Percentiles rank a stretch among this genome's conserved stretches.
These are phyloP conservation scores for Gortyna flavago DNA, from an alignment of 2,888 invertebrate genomes.

Conservation along the genomic window DNA sequence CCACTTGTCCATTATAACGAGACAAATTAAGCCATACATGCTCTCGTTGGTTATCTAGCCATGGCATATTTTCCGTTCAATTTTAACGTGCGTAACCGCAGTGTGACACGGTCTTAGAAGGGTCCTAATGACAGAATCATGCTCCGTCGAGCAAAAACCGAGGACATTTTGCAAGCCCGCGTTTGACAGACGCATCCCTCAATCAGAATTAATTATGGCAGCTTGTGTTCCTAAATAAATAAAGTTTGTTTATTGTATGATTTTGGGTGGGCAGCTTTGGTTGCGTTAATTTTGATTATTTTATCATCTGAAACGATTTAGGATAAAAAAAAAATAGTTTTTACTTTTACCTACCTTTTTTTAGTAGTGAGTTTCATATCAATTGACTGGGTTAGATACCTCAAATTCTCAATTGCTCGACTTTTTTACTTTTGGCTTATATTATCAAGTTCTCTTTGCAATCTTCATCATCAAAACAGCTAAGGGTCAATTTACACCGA, in stretches of 20 bases:
- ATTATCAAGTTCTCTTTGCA: background rate
- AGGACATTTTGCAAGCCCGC: conserved; percentile 70
- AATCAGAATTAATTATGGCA: conserved; percentile 74
- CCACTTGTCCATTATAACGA: conserved; percentile 50
- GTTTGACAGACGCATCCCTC: conserved; percentile 72
- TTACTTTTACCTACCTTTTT: background rate
- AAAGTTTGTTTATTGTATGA: conserved; percentile 36
- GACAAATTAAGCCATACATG: conserved; percentile 63
- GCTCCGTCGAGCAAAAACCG: conserved; percentile 78
- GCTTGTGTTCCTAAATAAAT: conserved; percentile 52
- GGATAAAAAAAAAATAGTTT: too few relatives aligned
- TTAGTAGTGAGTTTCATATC: background rate
- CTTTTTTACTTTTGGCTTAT: background rate
- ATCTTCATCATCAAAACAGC: background rate
- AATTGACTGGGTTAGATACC: background rate
- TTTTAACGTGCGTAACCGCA: conserved; percentile 65
- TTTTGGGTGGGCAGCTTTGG: background rate
- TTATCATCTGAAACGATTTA: background rate
- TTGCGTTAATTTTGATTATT: conserved; percentile 18
- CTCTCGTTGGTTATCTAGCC: conserved; percentile 59
- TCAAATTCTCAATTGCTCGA: background rate
- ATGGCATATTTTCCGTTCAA: conserved; percentile 67
- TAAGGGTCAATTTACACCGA: too few relatives aligned
- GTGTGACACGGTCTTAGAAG: conserved; percentile 68
- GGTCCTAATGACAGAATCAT: conserved; percentile 76